A percentile compares a stretch with the other conserved stretches of the same genome.
Evolutionary conservation across 2,113 vertebrate genomes (phyloP).

Genomic region (Muntiacus reevesi): DNA sequence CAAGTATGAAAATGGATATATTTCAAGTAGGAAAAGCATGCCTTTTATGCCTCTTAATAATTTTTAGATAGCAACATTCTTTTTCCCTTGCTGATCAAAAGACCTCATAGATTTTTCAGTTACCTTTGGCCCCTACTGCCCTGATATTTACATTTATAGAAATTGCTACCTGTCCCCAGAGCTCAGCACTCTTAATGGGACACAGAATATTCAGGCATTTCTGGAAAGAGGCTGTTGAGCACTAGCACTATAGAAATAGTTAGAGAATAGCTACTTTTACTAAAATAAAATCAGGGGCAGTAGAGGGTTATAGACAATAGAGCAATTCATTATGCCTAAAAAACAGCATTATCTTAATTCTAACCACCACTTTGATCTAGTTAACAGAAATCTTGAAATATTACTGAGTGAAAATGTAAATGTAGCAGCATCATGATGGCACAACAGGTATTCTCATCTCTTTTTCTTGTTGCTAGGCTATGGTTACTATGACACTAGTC

Average conservation of each 20-base stretch:
- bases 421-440: not conserved
- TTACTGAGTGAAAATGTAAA: not conserved
- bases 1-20: not conserved
- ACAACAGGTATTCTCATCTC: not conserved
- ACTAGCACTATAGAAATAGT: not conserved
- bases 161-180: not conserved
- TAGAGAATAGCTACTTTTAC: not conserved
- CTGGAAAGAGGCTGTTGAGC: not conserved
- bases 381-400: not conserved
- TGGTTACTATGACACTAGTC: conserved; percentile 52
- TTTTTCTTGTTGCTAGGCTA: conserved; percentile 49
- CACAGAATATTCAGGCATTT: not conserved
- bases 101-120: not conserved
- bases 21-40: not conserved
- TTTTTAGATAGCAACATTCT: not conserved
- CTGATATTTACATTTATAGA: not conserved
- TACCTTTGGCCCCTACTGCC: not conserved
- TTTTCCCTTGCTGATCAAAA: not conserved
- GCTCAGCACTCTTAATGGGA: not conserved
- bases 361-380: not conserved
- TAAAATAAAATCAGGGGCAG: not conserved
- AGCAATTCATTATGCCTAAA: not conserved
- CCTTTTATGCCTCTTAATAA: not conserved
- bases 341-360: not conserved
- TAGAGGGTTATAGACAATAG: not conserved